These are phyloP conservation scores for Musca vetustissima DNA, from an alignment of 1,140 invertebrate genomes.

Conservation along the genomic window DNA sequence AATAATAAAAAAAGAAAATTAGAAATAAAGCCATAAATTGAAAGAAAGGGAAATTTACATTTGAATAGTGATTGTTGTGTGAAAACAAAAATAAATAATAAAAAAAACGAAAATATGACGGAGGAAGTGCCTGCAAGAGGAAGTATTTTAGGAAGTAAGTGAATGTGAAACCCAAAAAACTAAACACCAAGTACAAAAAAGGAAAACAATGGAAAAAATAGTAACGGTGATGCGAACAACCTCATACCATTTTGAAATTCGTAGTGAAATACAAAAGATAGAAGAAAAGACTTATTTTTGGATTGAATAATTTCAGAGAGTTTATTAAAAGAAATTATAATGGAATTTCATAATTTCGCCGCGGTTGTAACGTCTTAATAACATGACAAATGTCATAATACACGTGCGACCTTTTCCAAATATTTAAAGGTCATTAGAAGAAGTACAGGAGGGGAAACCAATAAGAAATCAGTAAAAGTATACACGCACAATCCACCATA, in stretches of 20 bases:
- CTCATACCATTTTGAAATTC: neutral
- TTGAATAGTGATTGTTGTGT: neutral
- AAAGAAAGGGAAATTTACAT: too few relatives aligned
- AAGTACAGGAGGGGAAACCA: too few relatives aligned
- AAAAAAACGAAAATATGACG: slow-evolving; percentile 33
- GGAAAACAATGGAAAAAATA: neutral
- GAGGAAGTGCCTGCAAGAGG: slow-evolving; percentile 48
- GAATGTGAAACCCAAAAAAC: neutral
- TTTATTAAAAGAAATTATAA: too few relatives aligned
- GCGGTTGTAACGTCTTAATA: neutral
- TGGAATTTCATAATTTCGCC: neutral
- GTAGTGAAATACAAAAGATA: too few relatives aligned
- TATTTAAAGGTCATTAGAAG: slow-evolving; percentile 6
- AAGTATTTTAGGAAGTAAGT: slow-evolving; percentile 54
- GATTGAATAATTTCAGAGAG: too few relatives aligned
- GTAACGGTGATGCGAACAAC: neutral
- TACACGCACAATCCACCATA: too few relatives aligned
- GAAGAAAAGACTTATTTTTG: too few relatives aligned
- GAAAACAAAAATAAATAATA: slow-evolving; percentile 5
- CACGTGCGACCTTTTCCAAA: slow-evolving; percentile 4
- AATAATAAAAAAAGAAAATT: neutral
- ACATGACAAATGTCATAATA: neutral
- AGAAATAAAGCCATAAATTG: neutral
- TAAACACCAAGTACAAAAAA: neutral
- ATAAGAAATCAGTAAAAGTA: too few relatives aligned